Conservation (phyloP, 2,113 vertebrate species). For the Marmota monax region DNA sequence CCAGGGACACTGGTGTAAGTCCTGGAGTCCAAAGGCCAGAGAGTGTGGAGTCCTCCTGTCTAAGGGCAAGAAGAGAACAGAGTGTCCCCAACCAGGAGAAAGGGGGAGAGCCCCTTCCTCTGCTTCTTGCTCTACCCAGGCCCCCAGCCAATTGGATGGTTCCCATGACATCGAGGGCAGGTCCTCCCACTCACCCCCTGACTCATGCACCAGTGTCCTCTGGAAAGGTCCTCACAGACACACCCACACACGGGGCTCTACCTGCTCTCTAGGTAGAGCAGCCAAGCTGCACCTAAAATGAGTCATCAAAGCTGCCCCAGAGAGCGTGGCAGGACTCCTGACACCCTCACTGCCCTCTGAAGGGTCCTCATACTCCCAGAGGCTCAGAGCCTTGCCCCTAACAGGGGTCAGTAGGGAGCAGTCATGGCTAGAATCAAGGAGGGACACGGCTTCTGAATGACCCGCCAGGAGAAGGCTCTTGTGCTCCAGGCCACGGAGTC, state of each 20-base stretch:
- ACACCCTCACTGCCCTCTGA: too few relatives aligned
- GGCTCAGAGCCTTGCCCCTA: background rate
- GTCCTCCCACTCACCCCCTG: background rate
- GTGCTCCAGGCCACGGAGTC: fast-evolving
- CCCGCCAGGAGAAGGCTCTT: background rate
- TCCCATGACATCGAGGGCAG: background rate
- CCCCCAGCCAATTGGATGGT: too few relatives aligned
- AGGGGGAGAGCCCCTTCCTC: background rate
- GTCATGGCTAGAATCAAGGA: background rate
- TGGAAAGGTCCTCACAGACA: background rate
- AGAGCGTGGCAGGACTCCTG: too few relatives aligned
- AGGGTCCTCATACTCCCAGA: too few relatives aligned
- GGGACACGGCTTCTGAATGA: background rate
- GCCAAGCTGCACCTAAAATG: too few relatives aligned
- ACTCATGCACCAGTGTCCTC: background rate
- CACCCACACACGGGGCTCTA: too few relatives aligned
- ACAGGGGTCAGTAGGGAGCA: background rate
- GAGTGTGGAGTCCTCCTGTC: background rate
- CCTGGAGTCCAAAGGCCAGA: background rate
- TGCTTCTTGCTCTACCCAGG: background rate
- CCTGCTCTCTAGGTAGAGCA: too few relatives aligned
- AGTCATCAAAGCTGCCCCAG: background rate
- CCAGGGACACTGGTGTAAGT: background rate
- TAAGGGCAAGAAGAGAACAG: background rate
- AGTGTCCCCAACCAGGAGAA: background rate